Conservation (phyloP, 2,888 invertebrate species). For the Sphaerophoria taeniata region DNA sequence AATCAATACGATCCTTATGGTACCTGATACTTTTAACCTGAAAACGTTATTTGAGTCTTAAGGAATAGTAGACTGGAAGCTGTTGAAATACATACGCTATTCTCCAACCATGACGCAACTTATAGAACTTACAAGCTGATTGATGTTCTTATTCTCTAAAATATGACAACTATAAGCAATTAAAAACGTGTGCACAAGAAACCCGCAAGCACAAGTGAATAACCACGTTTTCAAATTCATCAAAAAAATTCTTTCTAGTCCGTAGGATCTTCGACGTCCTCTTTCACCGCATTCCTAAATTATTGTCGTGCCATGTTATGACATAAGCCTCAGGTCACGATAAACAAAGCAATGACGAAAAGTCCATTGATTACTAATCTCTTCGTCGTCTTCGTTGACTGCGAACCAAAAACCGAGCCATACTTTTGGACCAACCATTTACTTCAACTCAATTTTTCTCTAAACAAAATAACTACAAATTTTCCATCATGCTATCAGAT, state of each 20-base stretch:
- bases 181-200: no score
- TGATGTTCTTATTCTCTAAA: no score
- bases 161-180: no score
- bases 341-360: conserved; percentile 20
- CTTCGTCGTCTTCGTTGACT: not conserved
- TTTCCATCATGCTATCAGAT: conserved; percentile 35
- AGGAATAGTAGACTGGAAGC: no score
- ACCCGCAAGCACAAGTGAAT: no score
- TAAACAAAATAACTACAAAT: not conserved
- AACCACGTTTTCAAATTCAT: no score
- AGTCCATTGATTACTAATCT: conserved; percentile 55
- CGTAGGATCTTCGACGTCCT: not conserved
- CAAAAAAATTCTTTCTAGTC: not conserved
- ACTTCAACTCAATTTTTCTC: not conserved
- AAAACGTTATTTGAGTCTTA: no score
- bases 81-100: no score
- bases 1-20: no score
- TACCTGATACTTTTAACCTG: no score
- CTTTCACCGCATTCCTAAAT: not conserved
- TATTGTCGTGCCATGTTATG: conserved; percentile 27
- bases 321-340: conserved; percentile 57
- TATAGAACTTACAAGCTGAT: no score
- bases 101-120: no score
- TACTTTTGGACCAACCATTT: not conserved
- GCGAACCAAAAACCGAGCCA: not conserved